phyloP scores from a whole-genome alignment of 2,113 vertebrate species.

The Hypocryptadius cinnamomeus region DNA sequence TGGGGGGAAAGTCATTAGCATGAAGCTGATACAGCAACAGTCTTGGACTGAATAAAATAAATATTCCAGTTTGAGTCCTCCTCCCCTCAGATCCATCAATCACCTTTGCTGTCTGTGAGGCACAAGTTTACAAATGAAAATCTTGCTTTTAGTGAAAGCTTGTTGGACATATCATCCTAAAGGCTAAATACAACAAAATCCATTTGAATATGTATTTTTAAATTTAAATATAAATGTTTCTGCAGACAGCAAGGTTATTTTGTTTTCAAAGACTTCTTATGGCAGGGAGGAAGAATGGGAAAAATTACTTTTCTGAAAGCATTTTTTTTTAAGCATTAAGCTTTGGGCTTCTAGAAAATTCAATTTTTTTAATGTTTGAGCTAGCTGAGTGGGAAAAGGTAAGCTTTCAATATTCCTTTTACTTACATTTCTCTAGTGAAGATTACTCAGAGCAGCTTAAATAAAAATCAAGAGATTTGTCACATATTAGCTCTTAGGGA shows the following conservation, averaged over 20 bases:
- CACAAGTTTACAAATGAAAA: not conserved
- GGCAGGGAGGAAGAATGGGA: not conserved
- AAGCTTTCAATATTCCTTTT: not conserved
- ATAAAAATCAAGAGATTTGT: constrained; percentile 36
- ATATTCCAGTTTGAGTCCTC: not conserved
- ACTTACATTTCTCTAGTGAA: not conserved
- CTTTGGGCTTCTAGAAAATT: not conserved
- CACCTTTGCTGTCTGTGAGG: not conserved
- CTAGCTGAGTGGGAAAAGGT: not conserved
- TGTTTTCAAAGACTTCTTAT: not conserved
- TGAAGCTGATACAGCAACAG: not conserved
- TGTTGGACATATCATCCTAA: not conserved
- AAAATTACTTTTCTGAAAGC: not conserved
- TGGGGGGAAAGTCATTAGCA: not conserved
- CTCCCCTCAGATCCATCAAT: not conserved
- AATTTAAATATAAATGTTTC: not conserved
- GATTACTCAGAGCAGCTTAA: constrained; percentile 50
- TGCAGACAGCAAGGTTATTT: not conserved
- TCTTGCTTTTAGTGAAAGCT: not conserved
- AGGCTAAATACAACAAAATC: not conserved
- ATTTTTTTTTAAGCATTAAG: not conserved
- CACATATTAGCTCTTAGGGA: not conserved
- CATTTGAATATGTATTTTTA: not conserved
- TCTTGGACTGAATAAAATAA: not conserved
- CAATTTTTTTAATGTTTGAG: not conserved